These are phyloP conservation scores for Ceraclea dissimilis DNA, from an alignment of 2,888 invertebrate species.

Conservation along the genomic window DNA sequence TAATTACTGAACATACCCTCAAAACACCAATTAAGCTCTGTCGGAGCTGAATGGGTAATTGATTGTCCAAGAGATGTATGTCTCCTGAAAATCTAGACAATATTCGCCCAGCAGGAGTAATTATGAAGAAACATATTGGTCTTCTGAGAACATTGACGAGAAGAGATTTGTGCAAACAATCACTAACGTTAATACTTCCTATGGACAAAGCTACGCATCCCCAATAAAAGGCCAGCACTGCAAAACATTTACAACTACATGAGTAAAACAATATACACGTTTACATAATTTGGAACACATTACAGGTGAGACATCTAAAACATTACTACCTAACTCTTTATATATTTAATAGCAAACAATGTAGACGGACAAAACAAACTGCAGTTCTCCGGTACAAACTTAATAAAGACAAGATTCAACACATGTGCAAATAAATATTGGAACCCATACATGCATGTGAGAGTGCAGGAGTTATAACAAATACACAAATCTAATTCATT, in stretches of 20 bases:
- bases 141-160: conserved; percentile 43
- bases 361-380: too few relatives aligned
- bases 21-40: conserved; percentile 10
- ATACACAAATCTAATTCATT: too few relatives aligned
- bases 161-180: conserved; percentile 40
- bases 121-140: conserved; percentile 55
- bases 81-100: conserved; percentile 54
- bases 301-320: too few relatives aligned
- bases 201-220: conserved; percentile 36
- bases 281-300: too few relatives aligned
- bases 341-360: too few relatives aligned
- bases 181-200: conserved; percentile 42
- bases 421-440: too few relatives aligned
- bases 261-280: neutral
- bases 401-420: too few relatives aligned
- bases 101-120: conserved; percentile 55
- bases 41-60: conserved; percentile 36
- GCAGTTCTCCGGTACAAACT: too few relatives aligned
- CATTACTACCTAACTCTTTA: too few relatives aligned
- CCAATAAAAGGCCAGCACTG: conserved; percentile 32
- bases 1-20: conserved; percentile 22
- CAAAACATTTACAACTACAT: conserved; percentile 25
- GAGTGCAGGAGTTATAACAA: too few relatives aligned
- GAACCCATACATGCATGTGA: too few relatives aligned
- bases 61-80: conserved; percentile 47